Base-by-base conservation (phyloP, 2,888 invertebrate genomes). In the Orthonychiurus folsomi region DNA sequence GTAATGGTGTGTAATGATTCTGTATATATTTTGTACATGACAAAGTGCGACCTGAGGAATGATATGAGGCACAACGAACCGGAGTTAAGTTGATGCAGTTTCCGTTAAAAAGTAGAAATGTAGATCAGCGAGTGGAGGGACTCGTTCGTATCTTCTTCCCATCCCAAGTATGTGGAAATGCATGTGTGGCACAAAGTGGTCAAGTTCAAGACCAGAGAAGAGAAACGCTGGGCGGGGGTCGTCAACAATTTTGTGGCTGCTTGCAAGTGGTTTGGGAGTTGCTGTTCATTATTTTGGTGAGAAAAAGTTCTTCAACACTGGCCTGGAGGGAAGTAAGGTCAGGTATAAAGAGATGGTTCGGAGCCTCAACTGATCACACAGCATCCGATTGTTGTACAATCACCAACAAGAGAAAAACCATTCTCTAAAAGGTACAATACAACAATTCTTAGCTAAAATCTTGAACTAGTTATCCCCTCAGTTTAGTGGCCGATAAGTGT, bases 41-140 rank as follows among this genome's bases (percentile, higher is more conserved):
- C 37, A 37, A 37, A 59, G 61, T 59, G 65, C 64, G 63, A 68
- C 70, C 69, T 66, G 62, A 63, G 63, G 56, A 58, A 59, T 64
- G 67, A 69, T 69, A 63, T 66, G 67, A 66, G 66, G 66, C 66
- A 66, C 63, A 70, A 65, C 66, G 69, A 70, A 72, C 72, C 70
- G 69, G 72, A 71, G 72, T 70, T 69, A 52, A 62, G 56, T 67
- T 56, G 58, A 65, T 66, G 67, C 67, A 68, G 69, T 70, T 73
- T 73, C 73, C 73, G 73, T 69, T 70, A 68, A 73, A 71, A 73
- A 73, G 73, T 71, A 70, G 73, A 73, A 73, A 73, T 72, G 69
- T 72, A 66, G 72, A 70, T 68, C 72, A 72, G 67, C 64, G 9
- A 37, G 37, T 37, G 37, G 9, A 37, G 37, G 37, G 56, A 56